Evolutionary conservation across 2,888 invertebrate genomes (phyloP), one percentile per base, ranked within the genome.

Genomic region (Polydrusus tereticollis): DNA sequence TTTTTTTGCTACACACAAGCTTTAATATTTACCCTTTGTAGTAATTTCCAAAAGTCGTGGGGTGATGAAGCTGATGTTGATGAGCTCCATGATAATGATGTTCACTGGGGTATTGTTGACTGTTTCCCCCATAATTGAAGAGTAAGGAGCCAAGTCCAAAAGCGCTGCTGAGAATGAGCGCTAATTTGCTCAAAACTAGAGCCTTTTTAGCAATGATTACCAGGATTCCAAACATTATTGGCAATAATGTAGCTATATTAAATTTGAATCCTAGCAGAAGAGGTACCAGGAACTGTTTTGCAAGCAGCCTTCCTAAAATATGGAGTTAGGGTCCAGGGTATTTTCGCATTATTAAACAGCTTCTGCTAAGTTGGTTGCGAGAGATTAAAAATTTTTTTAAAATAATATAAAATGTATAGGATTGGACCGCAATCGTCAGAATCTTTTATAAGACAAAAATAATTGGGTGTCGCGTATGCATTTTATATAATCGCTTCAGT

Each of bases 231-330:
- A 95, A 89, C 7, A 94, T 81, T 60, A 95, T 81, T 0, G 94
- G 94, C 14, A 94, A 85, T 70, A 95, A 82, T 0, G 93, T 92
- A 0, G 91, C 89, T 47, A 94, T 85, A 80, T 93, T 94, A 81
- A 95, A 93, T 85, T 94, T 94, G 77, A 94, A 89, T 6, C 94
- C 94, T 10, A 94, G 87, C 0, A 95, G 87, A 78, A 94, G 89
- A 21, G 94, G 94, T 16, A 95, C 86, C n/a, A 94, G 80, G 66
- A 94, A 89, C 75, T 92, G 92, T 76, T 91, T 88, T 62, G 94
- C 88, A 73, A 94, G 80, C 23, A 93, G 85, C 16, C 91, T 90
- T 76, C 91, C 94, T 94, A 88, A 74, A 90, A 90, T 14, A 52
- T 16, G 18, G 57, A 41, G 0, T n/a, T 1, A 12, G n/a, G 12